phyloP scores from a whole-genome alignment of 2,797 vertebrate species.

The Borostomias antarcticus region DNA sequence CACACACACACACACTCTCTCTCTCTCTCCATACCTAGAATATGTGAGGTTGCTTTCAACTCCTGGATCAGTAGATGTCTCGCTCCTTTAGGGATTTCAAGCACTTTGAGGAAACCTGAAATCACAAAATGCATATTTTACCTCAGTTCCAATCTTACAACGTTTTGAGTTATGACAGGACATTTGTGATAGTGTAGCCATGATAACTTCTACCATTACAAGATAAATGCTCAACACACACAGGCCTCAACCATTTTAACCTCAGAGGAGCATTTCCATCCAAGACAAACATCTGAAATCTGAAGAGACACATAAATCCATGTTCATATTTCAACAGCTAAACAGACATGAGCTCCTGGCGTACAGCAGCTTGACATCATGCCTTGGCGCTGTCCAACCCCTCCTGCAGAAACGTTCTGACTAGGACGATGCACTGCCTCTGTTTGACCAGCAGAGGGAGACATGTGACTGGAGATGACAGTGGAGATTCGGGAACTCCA shows the following conservation, averaged over 20 bases:
- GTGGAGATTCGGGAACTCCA: too few relatives aligned
- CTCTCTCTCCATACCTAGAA: conserved; percentile 79
- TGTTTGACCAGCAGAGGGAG: conserved; percentile 54
- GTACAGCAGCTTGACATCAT: conserved; percentile 36
- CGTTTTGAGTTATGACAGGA: too few relatives aligned
- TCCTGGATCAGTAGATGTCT: conserved; percentile 95
- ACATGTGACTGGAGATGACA: conserved; percentile 47
- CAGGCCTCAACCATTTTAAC: too few relatives aligned
- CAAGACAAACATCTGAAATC: too few relatives aligned
- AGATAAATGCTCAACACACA: too few relatives aligned
- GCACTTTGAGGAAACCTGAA: conserved; percentile 87
- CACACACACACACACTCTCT: conserved; percentile 3
- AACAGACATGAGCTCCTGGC: conserved; percentile 6
- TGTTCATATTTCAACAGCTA: too few relatives aligned
- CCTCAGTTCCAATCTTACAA: not conserved
- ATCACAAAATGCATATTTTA: conserved; percentile 45
- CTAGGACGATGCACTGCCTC: conserved; percentile 35
- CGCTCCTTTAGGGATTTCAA: conserved; percentile 93
- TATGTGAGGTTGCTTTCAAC: conserved; percentile 82
- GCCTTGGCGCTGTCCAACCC: conserved; percentile 33
- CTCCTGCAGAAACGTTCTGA: too few relatives aligned
- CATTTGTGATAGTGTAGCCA: too few relatives aligned
- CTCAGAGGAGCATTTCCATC: too few relatives aligned
- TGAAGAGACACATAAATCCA: too few relatives aligned
- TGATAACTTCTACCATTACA: too few relatives aligned